phyloP scores from a whole-genome alignment of 2,888 invertebrate genomes.

The Scaptomyza tumidula region DNA sequence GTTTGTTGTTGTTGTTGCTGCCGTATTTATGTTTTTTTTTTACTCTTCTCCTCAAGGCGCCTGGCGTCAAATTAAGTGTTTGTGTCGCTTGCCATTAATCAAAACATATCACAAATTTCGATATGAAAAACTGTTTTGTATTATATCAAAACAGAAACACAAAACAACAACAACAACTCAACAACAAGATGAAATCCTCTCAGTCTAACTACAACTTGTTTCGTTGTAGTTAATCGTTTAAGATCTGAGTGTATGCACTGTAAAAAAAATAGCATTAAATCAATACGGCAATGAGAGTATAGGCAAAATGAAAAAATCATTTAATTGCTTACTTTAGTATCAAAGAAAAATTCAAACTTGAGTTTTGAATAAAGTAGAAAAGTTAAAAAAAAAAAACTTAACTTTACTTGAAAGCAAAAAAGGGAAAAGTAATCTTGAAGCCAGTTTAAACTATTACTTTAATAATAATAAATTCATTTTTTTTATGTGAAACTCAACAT shows the following conservation, averaged over 20 bases:
- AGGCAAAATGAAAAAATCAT: too few species aligned
- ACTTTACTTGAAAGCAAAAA: too few species aligned
- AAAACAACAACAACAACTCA: conserved; percentile 3
- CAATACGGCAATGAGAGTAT: too few species aligned
- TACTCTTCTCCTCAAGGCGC: conserved; percentile 68
- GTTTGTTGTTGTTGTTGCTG: conserved; percentile 24
- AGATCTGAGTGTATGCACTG: conserved; percentile 57
- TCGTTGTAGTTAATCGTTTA: conserved; percentile 65
- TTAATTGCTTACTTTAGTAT: too few species aligned
- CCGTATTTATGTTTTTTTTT: conserved; percentile 28
- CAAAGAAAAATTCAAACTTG: too few species aligned
- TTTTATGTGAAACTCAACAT: not conserved
- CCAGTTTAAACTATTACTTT: too few species aligned
- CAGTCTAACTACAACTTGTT: conserved; percentile 68
- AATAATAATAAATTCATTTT: too few species aligned
- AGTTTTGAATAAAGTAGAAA: too few species aligned
- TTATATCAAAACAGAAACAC: conserved; percentile 61
- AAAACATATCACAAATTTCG: conserved; percentile 80
- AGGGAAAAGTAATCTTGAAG: too few species aligned
- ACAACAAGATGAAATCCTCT: conserved; percentile 14
- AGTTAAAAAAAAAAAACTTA: too few species aligned
- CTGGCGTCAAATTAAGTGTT: conserved; percentile 84
- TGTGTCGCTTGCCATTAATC: conserved; percentile 83
- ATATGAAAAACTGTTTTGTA: conserved; percentile 80
- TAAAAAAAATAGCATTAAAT: not conserved